phyloP scores from a whole-genome alignment of 2,888 invertebrate species.

The Drosophila sordidapex region DNA sequence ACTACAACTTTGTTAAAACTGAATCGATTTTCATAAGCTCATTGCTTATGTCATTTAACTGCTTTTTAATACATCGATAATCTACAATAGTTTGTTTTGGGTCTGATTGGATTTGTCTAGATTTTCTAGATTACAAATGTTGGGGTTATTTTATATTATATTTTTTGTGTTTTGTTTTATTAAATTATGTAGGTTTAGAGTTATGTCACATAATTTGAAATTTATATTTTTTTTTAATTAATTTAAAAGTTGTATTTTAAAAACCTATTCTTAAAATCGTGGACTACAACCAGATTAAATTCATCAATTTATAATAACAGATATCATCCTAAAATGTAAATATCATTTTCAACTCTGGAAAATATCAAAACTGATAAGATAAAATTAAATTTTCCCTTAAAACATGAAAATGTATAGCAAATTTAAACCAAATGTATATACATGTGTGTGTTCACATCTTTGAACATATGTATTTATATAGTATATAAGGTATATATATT shows the following conservation, averaged over 20 bases:
- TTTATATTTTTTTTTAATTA: not conserved
- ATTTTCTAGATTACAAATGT: not conserved
- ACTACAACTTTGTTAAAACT: not conserved
- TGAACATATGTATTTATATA: constrained; percentile 10
- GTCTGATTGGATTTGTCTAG: not conserved
- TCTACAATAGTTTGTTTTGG: not conserved
- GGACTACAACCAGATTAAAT: no score
- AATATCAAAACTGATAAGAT: not conserved
- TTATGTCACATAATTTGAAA: not conserved
- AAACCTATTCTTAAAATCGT: not conserved
- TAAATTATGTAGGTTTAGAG: not conserved
- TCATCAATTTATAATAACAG: not conserved
- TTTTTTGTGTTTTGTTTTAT: not conserved
- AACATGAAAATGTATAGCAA: constrained; percentile 24
- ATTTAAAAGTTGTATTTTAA: not conserved
- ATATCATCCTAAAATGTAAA: not conserved
- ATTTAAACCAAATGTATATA: constrained; percentile 13
- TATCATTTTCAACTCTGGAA: not conserved
- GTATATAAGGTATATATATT: constrained; percentile 5
- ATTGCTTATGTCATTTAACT: not conserved
- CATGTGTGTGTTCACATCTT: constrained; percentile 5
- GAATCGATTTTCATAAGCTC: not conserved
- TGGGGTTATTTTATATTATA: not conserved
- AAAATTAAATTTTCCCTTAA: constrained; percentile 1
- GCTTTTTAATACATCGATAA: not conserved